Base-by-base conservation (phyloP, 2,113 vertebrate species). In the Acanthochromis polyacanthus region DNA sequence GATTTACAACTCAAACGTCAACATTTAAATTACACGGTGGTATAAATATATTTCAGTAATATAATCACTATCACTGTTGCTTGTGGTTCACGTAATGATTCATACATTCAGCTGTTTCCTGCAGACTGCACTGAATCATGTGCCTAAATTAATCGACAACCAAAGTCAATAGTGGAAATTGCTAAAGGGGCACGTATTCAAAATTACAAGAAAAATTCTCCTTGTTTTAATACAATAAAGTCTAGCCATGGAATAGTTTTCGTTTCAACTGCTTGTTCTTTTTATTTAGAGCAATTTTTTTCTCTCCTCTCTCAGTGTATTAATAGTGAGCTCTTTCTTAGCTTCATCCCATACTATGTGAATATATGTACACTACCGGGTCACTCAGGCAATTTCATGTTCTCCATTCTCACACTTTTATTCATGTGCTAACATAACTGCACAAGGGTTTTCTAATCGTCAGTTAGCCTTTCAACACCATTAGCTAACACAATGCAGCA, bases 1-100 rank as follows among this genome's bases (percentile, higher is more conserved):
- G 38, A 65, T 71, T 15, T 57, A 15, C 20, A 62, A 53, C 3
- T 45, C 16, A 30, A n/a, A 64, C 53, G n/a, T 45, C 30, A 53
- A 58, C 58, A 23, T 19, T 23, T 11, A 12, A 32, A 4, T 23
- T 65, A 28, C 16, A 52, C 16, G 50, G 16, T 12, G 30, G 20
- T 3, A 43, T 58, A 45, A 3, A 50, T 25, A 25, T 15, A 43
- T 43, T 43, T 43, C 4, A 50, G 1, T 9, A 8, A 59, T 51
- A 66, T 30, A 5, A 38, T 59, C 4, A 20, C 22, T 17, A 19
- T 43, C 22, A 48, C 36, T 45, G 14, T 30, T 51, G 32, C 19
- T 56, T 51, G n/a, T 32, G 4, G 9, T 57, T 63, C 19, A 69
- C 2, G 63, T 50, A 43, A 38, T 40, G 45, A 3, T 40, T 77